Evolutionary conservation across 2,113 vertebrate genomes (phyloP).

Genomic region (Catharus minimus): DNA sequence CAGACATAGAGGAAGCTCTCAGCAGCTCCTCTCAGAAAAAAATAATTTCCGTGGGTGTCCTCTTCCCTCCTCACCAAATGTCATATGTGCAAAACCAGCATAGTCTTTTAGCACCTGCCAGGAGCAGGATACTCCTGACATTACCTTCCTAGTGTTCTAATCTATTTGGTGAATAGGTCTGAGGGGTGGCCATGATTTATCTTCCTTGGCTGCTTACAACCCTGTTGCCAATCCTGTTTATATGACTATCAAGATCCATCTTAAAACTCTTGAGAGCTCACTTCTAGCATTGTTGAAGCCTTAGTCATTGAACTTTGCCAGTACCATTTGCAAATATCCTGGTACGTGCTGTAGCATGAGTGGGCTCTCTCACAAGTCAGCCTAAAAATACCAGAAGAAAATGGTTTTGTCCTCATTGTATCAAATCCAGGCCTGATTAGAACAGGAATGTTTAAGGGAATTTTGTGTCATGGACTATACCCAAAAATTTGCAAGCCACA

Average conservation of each 20-base stretch:
- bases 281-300: background rate
- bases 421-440: background rate
- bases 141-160: background rate
- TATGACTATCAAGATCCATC: background rate
- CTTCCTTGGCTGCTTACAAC: background rate
- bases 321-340: background rate
- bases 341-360: background rate
- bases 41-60: no score
- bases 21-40: no score
- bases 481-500: background rate
- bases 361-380: background rate
- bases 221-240: background rate
- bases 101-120: background rate
- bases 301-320: background rate
- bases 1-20: no score
- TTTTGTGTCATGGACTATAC: background rate
- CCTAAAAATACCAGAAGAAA: background rate
- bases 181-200: background rate
- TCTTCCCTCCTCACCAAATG: no score
- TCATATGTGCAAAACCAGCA: no score
- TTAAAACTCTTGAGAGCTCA: background rate
- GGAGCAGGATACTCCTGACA: background rate
- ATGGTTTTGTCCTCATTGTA: background rate
- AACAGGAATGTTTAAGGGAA: background rate
- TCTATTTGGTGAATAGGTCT: background rate